A percentile compares a stretch with the other conserved stretches of the same genome.
These are phyloP conservation scores for Temnopleurus reevesii DNA, from an alignment of 53 echinoderm and acorn worm genomes.

Conservation along the genomic window DNA sequence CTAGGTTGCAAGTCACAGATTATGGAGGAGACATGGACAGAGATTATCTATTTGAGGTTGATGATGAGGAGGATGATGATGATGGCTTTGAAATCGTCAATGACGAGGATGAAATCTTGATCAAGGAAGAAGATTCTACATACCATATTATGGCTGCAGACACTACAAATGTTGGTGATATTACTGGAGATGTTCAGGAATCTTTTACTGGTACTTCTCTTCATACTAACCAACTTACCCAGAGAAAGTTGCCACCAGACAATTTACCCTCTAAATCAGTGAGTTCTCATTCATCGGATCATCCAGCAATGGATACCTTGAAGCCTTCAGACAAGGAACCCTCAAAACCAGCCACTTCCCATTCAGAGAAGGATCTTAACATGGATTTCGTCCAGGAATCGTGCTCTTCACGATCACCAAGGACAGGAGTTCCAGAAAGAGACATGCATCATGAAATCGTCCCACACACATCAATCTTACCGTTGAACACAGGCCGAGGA, in stretches of 20 bases:
- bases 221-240: background rate
- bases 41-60: too few species aligned
- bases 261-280: too few species aligned
- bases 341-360: background rate
- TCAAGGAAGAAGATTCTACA: background rate
- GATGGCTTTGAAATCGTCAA: background rate
- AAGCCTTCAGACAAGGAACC: too few species aligned
- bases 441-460: too few species aligned
- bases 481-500: too few species aligned
- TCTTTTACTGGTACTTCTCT: background rate
- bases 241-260: background rate
- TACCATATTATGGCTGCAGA: constrained; percentile 17
- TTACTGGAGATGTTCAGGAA: background rate
- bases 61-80: background rate
- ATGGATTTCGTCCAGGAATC: background rate
- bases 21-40: too few species aligned
- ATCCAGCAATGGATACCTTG: too few species aligned
- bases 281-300: background rate
- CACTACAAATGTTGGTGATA: background rate
- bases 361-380: background rate
- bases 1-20: background rate
- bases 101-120: background rate
- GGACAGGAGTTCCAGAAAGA: background rate
- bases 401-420: background rate
- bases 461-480: too few species aligned